A percentile compares a stretch with the other conserved stretches of the same genome.
These are phyloP conservation scores for Gobio gobio DNA, from an alignment of 2,113 vertebrate genomes.

Conservation along the genomic window DNA sequence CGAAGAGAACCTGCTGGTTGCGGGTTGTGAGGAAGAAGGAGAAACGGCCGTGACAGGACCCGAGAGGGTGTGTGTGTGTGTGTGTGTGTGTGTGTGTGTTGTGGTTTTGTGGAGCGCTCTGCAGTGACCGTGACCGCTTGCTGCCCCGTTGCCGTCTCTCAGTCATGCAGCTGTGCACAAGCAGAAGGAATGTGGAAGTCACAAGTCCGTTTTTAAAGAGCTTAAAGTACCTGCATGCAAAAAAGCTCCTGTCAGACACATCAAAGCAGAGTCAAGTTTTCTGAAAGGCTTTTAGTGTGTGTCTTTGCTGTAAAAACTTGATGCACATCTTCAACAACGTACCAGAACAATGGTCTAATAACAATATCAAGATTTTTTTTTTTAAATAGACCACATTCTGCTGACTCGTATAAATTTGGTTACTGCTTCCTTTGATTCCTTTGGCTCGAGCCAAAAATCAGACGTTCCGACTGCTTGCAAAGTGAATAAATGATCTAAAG, in stretches of 20 bases:
- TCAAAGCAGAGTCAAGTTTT: background rate
- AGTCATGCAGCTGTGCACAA: background rate
- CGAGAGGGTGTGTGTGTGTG: background rate
- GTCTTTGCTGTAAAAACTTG: background rate
- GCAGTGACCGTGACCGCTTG: background rate
- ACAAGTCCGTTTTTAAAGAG: slow-evolving; percentile 8
- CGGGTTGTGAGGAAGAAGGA: background rate
- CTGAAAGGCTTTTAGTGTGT: background rate
- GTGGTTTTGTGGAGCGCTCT: background rate
- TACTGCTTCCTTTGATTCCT: background rate
- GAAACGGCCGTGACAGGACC: background rate
- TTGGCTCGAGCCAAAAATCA: background rate
- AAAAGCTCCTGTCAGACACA: slow-evolving; percentile 9
- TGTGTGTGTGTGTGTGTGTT: slow-evolving; percentile 6
- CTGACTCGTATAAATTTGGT: background rate
- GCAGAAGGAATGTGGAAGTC: slow-evolving; percentile 27
- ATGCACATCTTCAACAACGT: background rate
- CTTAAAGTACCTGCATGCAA: background rate
- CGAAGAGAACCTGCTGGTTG: slow-evolving; percentile 8
- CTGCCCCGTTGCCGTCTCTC: background rate
- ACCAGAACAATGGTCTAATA: background rate
- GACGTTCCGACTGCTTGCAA: background rate
- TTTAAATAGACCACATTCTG: background rate
- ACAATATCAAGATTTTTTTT: background rate
- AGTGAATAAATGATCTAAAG: background rate